phyloP scores from a whole-genome alignment of 2,888 invertebrate species.

The Chloroclysta siterata region DNA sequence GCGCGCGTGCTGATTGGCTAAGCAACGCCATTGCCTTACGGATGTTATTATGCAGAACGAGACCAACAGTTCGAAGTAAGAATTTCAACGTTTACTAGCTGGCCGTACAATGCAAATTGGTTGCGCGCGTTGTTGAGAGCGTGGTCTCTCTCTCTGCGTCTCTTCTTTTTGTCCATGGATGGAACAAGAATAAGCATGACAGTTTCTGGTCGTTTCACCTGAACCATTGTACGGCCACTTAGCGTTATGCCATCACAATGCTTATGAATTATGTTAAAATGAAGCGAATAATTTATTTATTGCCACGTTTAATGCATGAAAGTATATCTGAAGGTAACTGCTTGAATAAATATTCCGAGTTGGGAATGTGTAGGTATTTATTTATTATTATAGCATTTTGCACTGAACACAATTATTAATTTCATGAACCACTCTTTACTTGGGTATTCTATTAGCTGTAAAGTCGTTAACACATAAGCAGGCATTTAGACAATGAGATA shows the following conservation, averaged over 20 bases:
- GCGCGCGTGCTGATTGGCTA: conserved; percentile 77
- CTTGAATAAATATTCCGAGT: conserved; percentile 30
- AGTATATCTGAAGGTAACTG: conserved; percentile 38
- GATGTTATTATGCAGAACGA: conserved; percentile 83
- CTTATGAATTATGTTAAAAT: conserved; percentile 55
- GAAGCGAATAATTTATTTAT: conserved; percentile 49
- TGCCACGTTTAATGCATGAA: conserved; percentile 41
- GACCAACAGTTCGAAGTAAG: conserved; percentile 81
- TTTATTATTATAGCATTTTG: conserved; percentile 12
- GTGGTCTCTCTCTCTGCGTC: conserved; percentile 71
- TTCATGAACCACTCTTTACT: not conserved
- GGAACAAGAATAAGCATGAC: conserved; percentile 65
- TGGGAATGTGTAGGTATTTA: conserved; percentile 19
- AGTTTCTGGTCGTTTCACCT: conserved; percentile 59
- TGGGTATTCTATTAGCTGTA: no score
- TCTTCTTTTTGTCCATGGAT: conserved; percentile 63
- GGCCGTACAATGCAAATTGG: conserved; percentile 81
- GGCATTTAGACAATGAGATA: no score
- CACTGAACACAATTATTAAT: conserved; percentile 9
- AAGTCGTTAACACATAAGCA: no score
- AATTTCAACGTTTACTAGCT: conserved; percentile 82
- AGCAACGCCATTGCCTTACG: conserved; percentile 83
- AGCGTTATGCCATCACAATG: conserved; percentile 55
- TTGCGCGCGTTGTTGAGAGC: conserved; percentile 70
- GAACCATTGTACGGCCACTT: conserved; percentile 60